Percentiles rank a stretch among this genome's conserved stretches.
Evolutionary conservation across 2,888 invertebrate species (phyloP).

Genomic region (Lasioglossum malachurum): DNA sequence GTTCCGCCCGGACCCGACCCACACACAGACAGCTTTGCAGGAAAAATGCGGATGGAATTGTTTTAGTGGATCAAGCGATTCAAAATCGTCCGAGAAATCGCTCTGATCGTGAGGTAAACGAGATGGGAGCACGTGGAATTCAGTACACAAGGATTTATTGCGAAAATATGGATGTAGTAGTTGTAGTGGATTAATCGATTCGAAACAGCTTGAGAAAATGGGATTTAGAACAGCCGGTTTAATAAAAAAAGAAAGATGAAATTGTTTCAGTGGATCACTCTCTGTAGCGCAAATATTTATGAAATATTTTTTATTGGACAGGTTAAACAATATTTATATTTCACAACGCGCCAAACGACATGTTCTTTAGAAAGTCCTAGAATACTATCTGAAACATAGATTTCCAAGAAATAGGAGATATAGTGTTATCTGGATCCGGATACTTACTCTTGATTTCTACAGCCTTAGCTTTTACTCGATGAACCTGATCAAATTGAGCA

Average conservation of each 20-base stretch:
- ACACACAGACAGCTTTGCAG: neutral
- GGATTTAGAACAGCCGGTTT: neutral
- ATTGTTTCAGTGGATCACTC: neutral
- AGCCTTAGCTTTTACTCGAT: neutral
- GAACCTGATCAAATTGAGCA: neutral
- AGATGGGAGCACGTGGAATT: neutral
- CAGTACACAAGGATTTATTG: neutral
- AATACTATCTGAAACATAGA: neutral
- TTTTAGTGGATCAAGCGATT: slow-evolving; percentile 5
- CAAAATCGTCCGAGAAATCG: neutral
- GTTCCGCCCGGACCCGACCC: neutral
- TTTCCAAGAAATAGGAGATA: neutral
- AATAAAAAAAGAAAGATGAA: neutral
- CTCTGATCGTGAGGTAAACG: neutral
- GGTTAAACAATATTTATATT: too few species aligned
- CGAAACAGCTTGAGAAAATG: neutral
- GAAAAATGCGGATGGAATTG: slow-evolving; percentile 6
- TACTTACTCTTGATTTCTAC: neutral
- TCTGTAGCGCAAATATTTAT: neutral
- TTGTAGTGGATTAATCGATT: neutral
- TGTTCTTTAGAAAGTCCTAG: neutral
- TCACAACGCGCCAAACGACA: neutral
- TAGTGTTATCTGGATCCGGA: neutral
- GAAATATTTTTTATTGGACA: neutral
- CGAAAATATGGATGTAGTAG: neutral